Evolutionary conservation across 2,797 vertebrate genomes (phyloP), one percentile per base, ranked within the genome.

Genomic region (Enteromius anoplus): DNA sequence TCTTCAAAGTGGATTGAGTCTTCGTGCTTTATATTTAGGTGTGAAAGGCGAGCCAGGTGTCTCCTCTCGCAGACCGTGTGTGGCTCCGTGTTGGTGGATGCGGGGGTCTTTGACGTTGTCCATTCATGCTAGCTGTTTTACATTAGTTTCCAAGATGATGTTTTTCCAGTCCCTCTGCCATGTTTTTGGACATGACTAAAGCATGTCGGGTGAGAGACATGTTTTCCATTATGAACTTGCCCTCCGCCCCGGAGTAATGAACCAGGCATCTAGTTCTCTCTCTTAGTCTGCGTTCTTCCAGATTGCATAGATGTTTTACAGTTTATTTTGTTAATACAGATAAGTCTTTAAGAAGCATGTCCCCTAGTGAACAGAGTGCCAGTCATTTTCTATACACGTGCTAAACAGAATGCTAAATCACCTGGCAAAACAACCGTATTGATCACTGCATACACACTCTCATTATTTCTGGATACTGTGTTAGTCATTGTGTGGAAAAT

Each of bases 271-370:
- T 68, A 40, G n/a, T 55, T 70, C 19, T 71, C 66, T 15, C 32
- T 53, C 29, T 32, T 3, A 53, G 11, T 32, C 17, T 69, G 10
- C n/a, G n/a, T 60, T 60, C 19, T 55, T 49, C 23, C 37, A 79
- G 37, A 60, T 72, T 82, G 32, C 40, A 10, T 42, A 71, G 15
- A 77, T 72, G 55, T 47, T 73, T 51, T 26, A 23, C 49, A 23
- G 82, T 84, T 86, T 84, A 64, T 86, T 81, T 80, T 84, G 53
- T 81, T 80, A 83, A 80, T 75, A 68, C 32, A 80, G 53, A 69
- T 78, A 80, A 80, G 45, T 42, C 29, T 68, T 64, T 26, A 60
- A 75, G 34, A 68, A 29, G 26, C 34, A 82, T 75, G 58, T 49
- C 58, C 70, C 23, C 80, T 23, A 29, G 58, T 66, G 70, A 75